Evolutionary conservation across 2,797 vertebrate genomes (phyloP), one percentile per base, ranked within the genome.

Genomic region (Lerista edwardsae): DNA sequence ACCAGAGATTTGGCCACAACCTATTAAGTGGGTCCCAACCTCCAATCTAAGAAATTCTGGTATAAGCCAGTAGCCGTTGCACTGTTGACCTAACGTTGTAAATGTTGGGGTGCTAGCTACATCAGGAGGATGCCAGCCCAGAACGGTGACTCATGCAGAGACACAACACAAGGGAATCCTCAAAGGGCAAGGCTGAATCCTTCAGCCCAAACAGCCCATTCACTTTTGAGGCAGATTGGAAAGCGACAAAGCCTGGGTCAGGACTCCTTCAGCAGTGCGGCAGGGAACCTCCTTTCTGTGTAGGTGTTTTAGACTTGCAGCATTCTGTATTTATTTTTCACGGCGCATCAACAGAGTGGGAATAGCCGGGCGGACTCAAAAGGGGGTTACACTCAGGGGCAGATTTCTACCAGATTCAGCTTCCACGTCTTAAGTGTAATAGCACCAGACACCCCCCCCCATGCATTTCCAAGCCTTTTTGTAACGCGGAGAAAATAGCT

Each of bases 401-500:
- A 87, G 87, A 86, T 89, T 81, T 72, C 17, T 34, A 29, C 29
- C 61, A 11, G 69, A 81, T 86, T 88, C 17, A 1, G 84, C 87
- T 90, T 84, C 41, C 3, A 84, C 86, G 88, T 87, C n/a, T 87
- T 57, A 1, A 75, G 72, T 88, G 88, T 90, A 86, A 85, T 84
- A 90, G 91, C 51, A 83, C 29, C 6, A 8, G 7, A 6, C 57
- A n/a, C n/a, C 47, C 47, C 47, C 12, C 12, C 12, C 12, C 8
- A 51, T 51, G 47, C 47, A 2, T 51, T 51, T 51, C 10, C 47
- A 51, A 51, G 88, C 84, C 57, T 59, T 89, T 55, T 3, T 92
- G 36, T 91, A 89, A 51, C 91, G 88, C 85, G 87, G 75, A 73
- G 41, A 51, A 94, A 91, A 92, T 85, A 87, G 89, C 87, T 84